Evolutionary conservation across 2,113 vertebrate genomes (phyloP).

Genomic region (Sisor rabdophorus): DNA sequence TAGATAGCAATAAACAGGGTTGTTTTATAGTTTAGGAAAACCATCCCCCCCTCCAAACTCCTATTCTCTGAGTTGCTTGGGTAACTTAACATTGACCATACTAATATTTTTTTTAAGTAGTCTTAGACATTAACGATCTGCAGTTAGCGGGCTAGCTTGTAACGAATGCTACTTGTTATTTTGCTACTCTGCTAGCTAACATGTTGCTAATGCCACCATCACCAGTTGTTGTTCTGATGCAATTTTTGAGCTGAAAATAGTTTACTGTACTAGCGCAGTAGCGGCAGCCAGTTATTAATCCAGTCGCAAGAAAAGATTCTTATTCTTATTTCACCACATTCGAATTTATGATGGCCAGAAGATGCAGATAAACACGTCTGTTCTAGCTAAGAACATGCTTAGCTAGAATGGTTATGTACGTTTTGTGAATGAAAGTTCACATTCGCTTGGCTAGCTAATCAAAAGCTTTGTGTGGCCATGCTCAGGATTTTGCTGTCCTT

Average conservation of each 20-base stretch:
- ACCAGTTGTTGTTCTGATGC: background rate
- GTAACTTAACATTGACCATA: background rate
- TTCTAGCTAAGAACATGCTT: no score
- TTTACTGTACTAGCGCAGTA: no score
- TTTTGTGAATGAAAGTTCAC: no score
- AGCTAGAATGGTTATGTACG: background rate
- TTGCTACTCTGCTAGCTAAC: background rate
- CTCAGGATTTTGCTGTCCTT: background rate
- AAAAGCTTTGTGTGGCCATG: background rate
- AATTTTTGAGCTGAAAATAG: background rate
- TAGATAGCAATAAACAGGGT: no score
- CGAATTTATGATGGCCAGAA: background rate
- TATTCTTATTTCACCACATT: no score
- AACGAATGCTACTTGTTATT: background rate
- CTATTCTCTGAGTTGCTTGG: background rate
- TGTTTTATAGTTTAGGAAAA: no score
- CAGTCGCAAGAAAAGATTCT: no score
- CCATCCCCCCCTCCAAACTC: no score
- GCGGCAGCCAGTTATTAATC: no score
- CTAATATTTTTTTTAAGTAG: background rate
- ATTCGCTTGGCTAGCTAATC: background rate
- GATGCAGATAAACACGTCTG: background rate
- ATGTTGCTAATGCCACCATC: background rate
- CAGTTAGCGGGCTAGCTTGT: background rate
- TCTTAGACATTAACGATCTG: background rate